These are phyloP conservation scores for Paraplagusia blochii DNA, from an alignment of 2,113 vertebrate species.

Conservation along the genomic window DNA sequence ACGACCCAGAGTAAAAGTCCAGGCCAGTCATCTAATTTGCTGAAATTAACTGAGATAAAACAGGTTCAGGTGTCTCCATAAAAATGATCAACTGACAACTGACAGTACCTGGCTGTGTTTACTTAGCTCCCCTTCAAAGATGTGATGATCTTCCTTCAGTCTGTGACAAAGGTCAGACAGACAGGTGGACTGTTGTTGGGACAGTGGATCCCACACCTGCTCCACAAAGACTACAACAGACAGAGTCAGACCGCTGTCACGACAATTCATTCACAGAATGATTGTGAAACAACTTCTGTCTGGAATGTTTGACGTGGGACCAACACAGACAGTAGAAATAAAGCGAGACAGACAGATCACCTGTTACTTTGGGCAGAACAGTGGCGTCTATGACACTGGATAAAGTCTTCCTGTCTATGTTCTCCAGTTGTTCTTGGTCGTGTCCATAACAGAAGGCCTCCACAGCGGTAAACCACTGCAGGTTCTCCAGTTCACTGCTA, in stretches of 20 bases:
- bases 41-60: too few species aligned
- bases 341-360: slow-evolving; percentile 56
- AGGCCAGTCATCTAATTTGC: too few species aligned
- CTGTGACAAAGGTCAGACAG: slow-evolving; percentile 79
- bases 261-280: too few species aligned
- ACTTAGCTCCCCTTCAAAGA: slow-evolving; percentile 74
- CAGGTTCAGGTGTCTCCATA: too few species aligned
- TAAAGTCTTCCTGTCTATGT: slow-evolving; percentile 76
- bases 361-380: slow-evolving; percentile 83
- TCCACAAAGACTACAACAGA: slow-evolving; percentile 78
- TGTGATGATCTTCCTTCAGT: slow-evolving; percentile 75
- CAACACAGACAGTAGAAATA: too few species aligned
- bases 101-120: slow-evolving; percentile 81
- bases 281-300: not conserved
- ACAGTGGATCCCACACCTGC: slow-evolving; percentile 89
- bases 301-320: too few species aligned
- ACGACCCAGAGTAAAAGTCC: too few species aligned
- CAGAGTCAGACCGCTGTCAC: not conserved
- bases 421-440: slow-evolving; percentile 66
- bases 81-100: not conserved
- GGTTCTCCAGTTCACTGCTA: slow-evolving; percentile 75
- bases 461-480: slow-evolving; percentile 85
- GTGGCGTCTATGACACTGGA: slow-evolving; percentile 82
- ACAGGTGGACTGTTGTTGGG: slow-evolving; percentile 78
- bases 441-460: slow-evolving; percentile 81